A percentile compares a stretch with the other conserved stretches of the same genome.
These are phyloP conservation scores for Telmatochromis brachygnathus DNA, from an alignment of 2,113 vertebrate genomes.

Conservation along the genomic window DNA sequence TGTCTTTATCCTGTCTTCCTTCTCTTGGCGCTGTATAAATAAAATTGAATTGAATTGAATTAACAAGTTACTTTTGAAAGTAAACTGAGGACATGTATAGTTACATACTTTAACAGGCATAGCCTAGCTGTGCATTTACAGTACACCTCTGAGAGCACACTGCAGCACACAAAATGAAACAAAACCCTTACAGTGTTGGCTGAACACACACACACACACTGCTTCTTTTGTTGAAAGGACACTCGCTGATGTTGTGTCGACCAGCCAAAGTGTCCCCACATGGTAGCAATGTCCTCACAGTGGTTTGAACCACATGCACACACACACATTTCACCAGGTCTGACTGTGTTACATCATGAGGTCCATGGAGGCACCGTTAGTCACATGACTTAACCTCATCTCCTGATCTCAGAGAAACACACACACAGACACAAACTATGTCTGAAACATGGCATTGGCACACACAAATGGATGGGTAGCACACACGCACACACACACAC, in stretches of 20 bases:
- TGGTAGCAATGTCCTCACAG: not conserved
- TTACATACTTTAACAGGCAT: not conserved
- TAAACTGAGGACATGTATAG: not conserved
- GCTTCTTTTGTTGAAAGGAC: not conserved
- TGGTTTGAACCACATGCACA: not conserved
- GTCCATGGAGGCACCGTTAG: slow-evolving; percentile 15
- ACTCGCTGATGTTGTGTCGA: not conserved
- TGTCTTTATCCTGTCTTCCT: not conserved
- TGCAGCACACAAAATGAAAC: not conserved
- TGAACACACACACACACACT: not conserved
- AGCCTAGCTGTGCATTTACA: not conserved
- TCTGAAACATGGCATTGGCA: not conserved
- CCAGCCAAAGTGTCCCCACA: not conserved
- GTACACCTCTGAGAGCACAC: not conserved
- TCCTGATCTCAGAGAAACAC: not conserved
- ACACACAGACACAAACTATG: not conserved
- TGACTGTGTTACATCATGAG: slow-evolving; percentile 29
- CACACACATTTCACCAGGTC: not conserved
- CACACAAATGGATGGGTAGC: not conserved
- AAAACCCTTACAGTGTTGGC: not conserved
- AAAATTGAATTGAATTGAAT: not conserved
- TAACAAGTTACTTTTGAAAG: not conserved
- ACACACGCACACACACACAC: not conserved
- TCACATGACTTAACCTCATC: slow-evolving; percentile 37
- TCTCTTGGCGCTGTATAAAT: not conserved